Conservation (phyloP, 2,888 invertebrate species). For the Trisateles emortualis region DNA sequence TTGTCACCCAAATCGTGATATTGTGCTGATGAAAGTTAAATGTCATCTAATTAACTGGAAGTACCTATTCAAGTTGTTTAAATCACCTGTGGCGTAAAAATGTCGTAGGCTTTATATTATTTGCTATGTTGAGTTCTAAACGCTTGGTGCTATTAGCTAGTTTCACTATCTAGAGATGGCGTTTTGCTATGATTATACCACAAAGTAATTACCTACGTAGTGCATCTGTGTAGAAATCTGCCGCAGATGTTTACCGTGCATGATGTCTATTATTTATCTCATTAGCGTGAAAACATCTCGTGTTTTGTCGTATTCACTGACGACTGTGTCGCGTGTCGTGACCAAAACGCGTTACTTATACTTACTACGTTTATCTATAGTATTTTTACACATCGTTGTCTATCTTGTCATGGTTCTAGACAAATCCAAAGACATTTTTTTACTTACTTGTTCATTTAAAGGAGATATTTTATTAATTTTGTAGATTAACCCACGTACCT, state of each 20-base stretch:
- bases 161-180: slow-evolving; percentile 53
- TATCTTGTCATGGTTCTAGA: too few relatives aligned
- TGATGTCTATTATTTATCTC: slow-evolving; percentile 60
- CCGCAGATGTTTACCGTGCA: slow-evolving; percentile 55
- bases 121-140: slow-evolving; percentile 18
- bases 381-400: background rate
- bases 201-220: slow-evolving; percentile 35
- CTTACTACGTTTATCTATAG: background rate
- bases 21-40: too few relatives aligned
- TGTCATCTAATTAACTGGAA: too few relatives aligned
- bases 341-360: slow-evolving; percentile 53
- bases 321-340: slow-evolving; percentile 29
- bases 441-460: slow-evolving; percentile 3
- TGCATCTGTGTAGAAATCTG: slow-evolving; percentile 60
- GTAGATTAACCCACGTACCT: too few relatives aligned
- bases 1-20: too few relatives aligned
- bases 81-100: background rate
- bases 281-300: slow-evolving; percentile 66
- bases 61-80: background rate
- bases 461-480: slow-evolving; percentile 5
- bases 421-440: too few relatives aligned
- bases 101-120: slow-evolving; percentile 5
- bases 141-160: slow-evolving; percentile 28
- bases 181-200: slow-evolving; percentile 42
- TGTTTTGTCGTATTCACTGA: slow-evolving; percentile 51